These are phyloP conservation scores for Fopius arisanus DNA, from an alignment of 1,140 invertebrate species.

Conservation along the genomic window DNA sequence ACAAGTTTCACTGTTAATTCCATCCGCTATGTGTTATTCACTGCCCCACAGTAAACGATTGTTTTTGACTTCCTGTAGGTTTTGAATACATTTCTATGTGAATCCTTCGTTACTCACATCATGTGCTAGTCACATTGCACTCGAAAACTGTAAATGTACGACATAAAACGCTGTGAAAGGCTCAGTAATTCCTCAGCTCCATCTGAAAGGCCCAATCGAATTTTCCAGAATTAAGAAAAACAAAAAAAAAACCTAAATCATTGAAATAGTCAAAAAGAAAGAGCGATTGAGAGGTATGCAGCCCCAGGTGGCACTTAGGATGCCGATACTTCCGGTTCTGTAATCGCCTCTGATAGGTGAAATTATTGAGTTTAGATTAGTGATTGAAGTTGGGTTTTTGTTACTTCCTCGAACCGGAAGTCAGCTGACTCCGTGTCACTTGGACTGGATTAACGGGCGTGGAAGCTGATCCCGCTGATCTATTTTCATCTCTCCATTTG, in stretches of 20 bases:
- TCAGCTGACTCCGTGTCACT: constrained; percentile 63
- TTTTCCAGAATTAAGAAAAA: constrained; percentile 38
- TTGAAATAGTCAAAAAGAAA: constrained; percentile 38
- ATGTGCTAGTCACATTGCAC: constrained; percentile 12
- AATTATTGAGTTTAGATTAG: not conserved
- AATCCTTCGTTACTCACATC: not conserved
- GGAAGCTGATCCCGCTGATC: constrained; percentile 47
- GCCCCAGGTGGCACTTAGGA: constrained; percentile 64
- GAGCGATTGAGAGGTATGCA: constrained; percentile 63
- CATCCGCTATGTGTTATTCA: too few species aligned
- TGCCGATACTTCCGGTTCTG: constrained; percentile 52
- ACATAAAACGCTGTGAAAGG: constrained; percentile 43
- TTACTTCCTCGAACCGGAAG: constrained; percentile 46
- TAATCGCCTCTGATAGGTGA: not conserved
- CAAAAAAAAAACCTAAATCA: constrained; percentile 37
- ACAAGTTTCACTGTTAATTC: too few species aligned
- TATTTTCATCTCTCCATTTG: constrained; percentile 39
- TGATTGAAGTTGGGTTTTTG: not conserved
- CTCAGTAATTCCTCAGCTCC: constrained; percentile 38
- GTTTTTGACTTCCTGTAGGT: too few species aligned
- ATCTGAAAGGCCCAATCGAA: constrained; percentile 35
- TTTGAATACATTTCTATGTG: too few species aligned
- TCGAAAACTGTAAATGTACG: not conserved
- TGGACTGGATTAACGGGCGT: constrained; percentile 57
- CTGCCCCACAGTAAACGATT: too few species aligned